phyloP scores from a whole-genome alignment of 2,113 vertebrate species.

The Thalassarche chlororhynchos region DNA sequence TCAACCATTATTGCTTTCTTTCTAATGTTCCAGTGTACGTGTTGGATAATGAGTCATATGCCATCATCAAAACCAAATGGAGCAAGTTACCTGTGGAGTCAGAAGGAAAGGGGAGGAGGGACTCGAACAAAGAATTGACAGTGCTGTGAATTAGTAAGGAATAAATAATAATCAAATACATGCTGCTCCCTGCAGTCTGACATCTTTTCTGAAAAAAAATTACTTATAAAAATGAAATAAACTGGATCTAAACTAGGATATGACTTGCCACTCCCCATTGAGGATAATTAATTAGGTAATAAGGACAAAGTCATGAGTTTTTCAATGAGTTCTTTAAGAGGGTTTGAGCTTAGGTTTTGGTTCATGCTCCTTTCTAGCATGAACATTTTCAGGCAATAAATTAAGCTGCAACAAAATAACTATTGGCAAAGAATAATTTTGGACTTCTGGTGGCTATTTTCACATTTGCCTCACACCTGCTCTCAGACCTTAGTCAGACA shows the following conservation, averaged over 20 bases:
- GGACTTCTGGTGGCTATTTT: background rate
- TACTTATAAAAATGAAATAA: background rate
- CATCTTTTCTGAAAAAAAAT: background rate
- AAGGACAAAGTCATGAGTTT: background rate
- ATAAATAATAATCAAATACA: background rate
- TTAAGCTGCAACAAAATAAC: background rate
- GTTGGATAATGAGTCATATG: background rate
- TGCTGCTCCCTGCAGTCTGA: background rate
- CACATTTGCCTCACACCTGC: background rate
- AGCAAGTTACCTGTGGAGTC: background rate
- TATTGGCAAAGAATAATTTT: background rate
- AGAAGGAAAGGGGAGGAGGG: background rate
- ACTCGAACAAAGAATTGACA: background rate
- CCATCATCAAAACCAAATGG: background rate
- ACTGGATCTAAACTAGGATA: background rate
- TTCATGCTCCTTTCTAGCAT: background rate
- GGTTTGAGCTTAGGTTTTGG: background rate
- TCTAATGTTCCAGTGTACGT: background rate
- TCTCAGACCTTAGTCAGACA: background rate
- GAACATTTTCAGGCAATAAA: background rate
- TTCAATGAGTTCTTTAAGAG: background rate
- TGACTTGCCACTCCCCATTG: background rate
- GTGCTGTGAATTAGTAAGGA: background rate
- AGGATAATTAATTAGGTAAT: background rate
- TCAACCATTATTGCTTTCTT: background rate